Evolutionary conservation across 2,888 invertebrate genomes (phyloP), one percentile per base, ranked within the genome.

Genomic region (Linnaemya tessellans): DNA sequence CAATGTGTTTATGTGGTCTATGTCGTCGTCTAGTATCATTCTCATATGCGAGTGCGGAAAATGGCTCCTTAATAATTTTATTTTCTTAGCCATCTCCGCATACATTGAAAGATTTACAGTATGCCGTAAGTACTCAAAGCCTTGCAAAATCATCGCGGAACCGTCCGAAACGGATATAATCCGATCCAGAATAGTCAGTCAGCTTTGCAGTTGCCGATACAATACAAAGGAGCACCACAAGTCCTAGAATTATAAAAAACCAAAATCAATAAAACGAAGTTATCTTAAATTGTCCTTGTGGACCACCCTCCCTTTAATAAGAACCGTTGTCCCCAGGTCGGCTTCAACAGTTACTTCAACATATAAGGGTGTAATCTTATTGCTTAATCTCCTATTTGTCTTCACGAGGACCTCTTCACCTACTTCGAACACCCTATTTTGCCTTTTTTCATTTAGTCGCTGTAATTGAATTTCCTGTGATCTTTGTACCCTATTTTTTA

Each of bases 351-450:
- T 46, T 8, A 15, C 13, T n/a, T 65, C 65, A 0, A 0, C 3
- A 65, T 46, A 65, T 22, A 78, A 49, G 46, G 60, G 38, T 8
- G 60, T 68, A 8, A 78, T n/a, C 20, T 78, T 71, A 18, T 71
- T 71, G 30, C 64, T 64, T 30, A 80, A 41, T 43, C 64, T 80
- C n/a, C 25, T 71, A 49, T 71, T 80, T 13, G 54, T 71, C 30
- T 18, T 71, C 4, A 71, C 80, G 1, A 70, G 22, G 8, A 54
- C 79, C 0, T 4, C 0, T 30, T 56, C 30, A 1, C 64, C 70
- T 4, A 73, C 46, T 11, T 80, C 15, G 64, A 80, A 80, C 1
- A 49, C n/a, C 35, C 65, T 65, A 56, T 80, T 54, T 18, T 49
- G n/a, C 8, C 49, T n/a, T 62, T n/a, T 78, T n/a, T 18, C 56